These are phyloP conservation scores for Oenanthe melanoleuca DNA, from an alignment of 2,113 vertebrate species.

Conservation along the genomic window DNA sequence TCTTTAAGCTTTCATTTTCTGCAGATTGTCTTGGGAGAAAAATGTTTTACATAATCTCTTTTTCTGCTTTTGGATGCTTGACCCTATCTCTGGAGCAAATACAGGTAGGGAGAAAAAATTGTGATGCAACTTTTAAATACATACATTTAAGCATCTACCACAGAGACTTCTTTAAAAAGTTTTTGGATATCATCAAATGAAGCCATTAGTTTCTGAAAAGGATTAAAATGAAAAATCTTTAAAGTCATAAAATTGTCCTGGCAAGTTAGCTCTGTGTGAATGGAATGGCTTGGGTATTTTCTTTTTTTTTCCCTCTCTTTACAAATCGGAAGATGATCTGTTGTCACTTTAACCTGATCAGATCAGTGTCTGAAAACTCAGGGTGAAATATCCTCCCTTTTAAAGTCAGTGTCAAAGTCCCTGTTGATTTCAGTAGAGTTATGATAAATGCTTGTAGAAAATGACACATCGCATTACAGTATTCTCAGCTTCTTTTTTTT, in stretches of 20 bases:
- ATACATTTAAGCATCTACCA: neutral
- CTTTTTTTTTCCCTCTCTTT: neutral
- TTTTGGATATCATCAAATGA: neutral
- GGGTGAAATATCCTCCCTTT: neutral
- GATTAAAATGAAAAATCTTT: slow-evolving; percentile 3
- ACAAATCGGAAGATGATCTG: neutral
- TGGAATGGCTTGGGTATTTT: neutral
- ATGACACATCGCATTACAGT: neutral
- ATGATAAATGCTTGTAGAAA: slow-evolving; percentile 6
- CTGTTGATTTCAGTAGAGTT: neutral
- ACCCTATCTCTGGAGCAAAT: neutral
- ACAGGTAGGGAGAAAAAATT: neutral
- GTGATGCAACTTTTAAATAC: neutral
- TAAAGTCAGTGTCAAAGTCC: neutral
- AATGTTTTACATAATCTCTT: neutral
- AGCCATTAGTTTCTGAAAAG: slow-evolving; percentile 1
- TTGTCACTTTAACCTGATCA: slow-evolving; percentile 17
- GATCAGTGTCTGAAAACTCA: neutral
- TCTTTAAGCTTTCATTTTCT: neutral
- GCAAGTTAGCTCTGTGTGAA: neutral
- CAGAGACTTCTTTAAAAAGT: neutral
- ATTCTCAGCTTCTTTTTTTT: neutral
- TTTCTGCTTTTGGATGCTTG: neutral
- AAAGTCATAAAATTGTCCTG: neutral
- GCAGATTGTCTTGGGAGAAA: neutral